phyloP scores from a whole-genome alignment of 2,797 vertebrate species.

The Myripristis jacobus region DNA sequence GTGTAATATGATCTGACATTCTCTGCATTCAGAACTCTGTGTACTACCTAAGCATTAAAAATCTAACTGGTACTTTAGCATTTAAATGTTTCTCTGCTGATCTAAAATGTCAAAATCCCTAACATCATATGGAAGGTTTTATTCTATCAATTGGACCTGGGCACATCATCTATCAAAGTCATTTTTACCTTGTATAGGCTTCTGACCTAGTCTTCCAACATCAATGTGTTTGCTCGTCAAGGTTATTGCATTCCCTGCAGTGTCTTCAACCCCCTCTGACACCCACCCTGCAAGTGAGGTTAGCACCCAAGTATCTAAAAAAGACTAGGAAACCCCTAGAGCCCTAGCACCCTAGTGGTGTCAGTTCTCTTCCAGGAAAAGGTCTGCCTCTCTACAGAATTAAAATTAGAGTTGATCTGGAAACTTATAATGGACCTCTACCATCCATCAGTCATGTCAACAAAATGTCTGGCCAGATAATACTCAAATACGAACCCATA shows the following conservation, averaged over 20 bases:
- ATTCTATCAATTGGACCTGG: too few relatives aligned
- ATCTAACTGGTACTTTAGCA: not conserved
- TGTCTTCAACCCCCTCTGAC: conserved; percentile 4
- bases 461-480: conserved; percentile 1
- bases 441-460: not conserved
- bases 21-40: conserved; percentile 15
- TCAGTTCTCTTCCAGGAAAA: conserved; percentile 71
- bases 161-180: too few relatives aligned
- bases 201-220: not conserved
- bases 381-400: conserved; percentile 67
- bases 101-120: not conserved
- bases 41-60: not conserved
- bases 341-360: conserved; percentile 58
- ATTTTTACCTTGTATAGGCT: not conserved
- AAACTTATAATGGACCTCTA: conserved; percentile 37
- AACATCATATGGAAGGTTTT: too few relatives aligned
- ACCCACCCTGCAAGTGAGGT: conserved; percentile 16
- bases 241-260: not conserved
- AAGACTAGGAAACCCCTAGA: conserved; percentile 42
- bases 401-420: conserved; percentile 74
- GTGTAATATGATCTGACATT: conserved; percentile 53
- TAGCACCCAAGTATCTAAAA: conserved; percentile 51
- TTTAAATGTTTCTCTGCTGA: not conserved
- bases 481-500: not conserved
- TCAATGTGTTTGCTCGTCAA: not conserved